Evolutionary conservation across 2,797 vertebrate species (phyloP).

Genomic region (Pipistrellus pipistrellus): DNA sequence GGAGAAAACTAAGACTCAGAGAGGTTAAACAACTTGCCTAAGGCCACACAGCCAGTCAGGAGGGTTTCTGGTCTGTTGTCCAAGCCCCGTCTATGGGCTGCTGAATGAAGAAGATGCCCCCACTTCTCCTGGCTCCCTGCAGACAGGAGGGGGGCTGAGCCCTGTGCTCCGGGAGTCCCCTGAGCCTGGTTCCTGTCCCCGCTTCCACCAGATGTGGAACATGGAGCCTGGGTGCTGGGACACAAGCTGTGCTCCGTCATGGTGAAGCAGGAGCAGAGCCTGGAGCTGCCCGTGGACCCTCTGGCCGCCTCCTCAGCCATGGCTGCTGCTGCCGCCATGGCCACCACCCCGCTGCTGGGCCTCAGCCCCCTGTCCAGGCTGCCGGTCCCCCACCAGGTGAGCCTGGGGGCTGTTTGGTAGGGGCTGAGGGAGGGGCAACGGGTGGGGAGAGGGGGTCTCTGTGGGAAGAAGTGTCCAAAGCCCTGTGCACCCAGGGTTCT

Average conservation of each 20-base stretch:
- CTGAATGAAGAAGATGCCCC: not conserved
- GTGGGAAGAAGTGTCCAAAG: not conserved
- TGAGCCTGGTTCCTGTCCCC: slow-evolving; percentile 53
- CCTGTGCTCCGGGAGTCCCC: not conserved
- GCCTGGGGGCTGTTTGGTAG: slow-evolving; percentile 60
- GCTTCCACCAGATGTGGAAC: slow-evolving; percentile 91
- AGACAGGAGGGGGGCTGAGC: not conserved
- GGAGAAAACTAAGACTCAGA: slow-evolving; percentile 28
- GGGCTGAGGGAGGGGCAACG: not conserved
- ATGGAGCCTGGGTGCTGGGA: slow-evolving; percentile 95
- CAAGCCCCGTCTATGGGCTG: not conserved
- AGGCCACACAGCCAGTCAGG: slow-evolving; percentile 6
- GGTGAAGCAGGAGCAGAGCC: slow-evolving; percentile 97
- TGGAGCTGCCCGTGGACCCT: slow-evolving; percentile 88
- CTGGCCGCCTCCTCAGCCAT: slow-evolving; percentile 81
- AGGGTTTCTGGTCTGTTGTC: not conserved
- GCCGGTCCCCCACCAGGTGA: slow-evolving; percentile 92
- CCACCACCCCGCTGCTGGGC: slow-evolving; percentile 87
- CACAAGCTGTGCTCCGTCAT: slow-evolving; percentile 96
- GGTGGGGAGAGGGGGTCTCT: not conserved
- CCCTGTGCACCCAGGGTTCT: not conserved
- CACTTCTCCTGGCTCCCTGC: not conserved
- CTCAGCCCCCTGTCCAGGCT: slow-evolving; percentile 92
- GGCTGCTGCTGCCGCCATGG: slow-evolving; percentile 78
- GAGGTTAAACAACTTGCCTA: slow-evolving; percentile 33